Percentiles rank a stretch among this genome's conserved stretches.
Evolutionary conservation across 2,113 vertebrate genomes (phyloP).

Genomic region (Rhynchomys soricoides): DNA sequence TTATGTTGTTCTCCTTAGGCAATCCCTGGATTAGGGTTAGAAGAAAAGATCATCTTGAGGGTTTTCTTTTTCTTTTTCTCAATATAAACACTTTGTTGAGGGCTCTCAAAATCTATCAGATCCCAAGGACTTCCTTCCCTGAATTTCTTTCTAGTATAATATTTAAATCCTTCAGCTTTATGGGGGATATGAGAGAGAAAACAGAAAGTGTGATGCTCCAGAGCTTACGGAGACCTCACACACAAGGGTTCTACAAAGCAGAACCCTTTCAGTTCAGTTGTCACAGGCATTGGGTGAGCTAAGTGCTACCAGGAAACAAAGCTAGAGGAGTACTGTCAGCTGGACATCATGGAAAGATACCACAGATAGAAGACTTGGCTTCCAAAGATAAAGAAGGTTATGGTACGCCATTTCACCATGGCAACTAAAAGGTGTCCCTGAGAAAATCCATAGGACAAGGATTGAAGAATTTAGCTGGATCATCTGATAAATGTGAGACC

Average conservation of each 20-base stretch:
- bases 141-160: neutral
- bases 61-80: neutral
- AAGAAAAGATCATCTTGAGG: neutral
- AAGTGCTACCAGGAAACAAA: neutral
- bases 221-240: neutral
- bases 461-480: neutral
- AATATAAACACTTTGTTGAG: neutral
- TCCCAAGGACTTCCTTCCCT: neutral
- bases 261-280: neutral
- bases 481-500: neutral
- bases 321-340: neutral
- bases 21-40: neutral
- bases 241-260: neutral
- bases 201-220: neutral
- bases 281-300: neutral
- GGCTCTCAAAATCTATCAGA: neutral
- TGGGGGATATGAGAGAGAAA: neutral
- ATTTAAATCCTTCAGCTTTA: neutral
- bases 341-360: neutral
- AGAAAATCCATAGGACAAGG: neutral
- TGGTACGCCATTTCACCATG: neutral
- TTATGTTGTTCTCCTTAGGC: conserved; percentile 34
- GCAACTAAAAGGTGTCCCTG: neutral
- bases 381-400: neutral
- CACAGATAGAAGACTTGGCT: neutral